Percentiles rank a stretch among this genome's conserved stretches.
Evolutionary conservation across 2,888 invertebrate species (phyloP).

Genomic region (Serripes groenlandicus): DNA sequence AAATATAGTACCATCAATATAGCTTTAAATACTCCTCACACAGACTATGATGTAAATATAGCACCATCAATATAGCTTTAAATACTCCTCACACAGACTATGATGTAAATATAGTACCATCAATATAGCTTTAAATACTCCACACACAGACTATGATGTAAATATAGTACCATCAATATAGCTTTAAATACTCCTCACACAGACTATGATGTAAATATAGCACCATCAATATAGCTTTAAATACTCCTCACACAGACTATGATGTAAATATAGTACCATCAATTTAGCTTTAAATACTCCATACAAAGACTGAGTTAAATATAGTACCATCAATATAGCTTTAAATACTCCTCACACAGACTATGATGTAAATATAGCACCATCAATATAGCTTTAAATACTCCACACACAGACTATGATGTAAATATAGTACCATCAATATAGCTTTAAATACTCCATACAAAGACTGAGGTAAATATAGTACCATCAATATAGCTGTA

Average conservation of each 20-base stretch:
- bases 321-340: conserved; percentile 98
- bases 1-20: conserved; percentile 98
- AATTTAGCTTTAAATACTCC: neutral
- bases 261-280: conserved; percentile 88
- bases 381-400: neutral
- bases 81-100: neutral
- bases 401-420: neutral
- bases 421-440: conserved; percentile 98
- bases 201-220: too few relatives aligned
- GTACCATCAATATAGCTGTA: too few relatives aligned
- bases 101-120: too few relatives aligned
- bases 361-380: conserved; percentile 88
- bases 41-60: conserved; percentile 88
- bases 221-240: conserved; percentile 98
- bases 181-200: neutral
- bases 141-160: conserved; percentile 89
- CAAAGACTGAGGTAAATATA: conserved; percentile 88
- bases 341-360: conserved; percentile 91
- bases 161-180: too few relatives aligned
- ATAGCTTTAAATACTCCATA: conserved; percentile 94
- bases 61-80: too few relatives aligned
- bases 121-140: conserved; percentile 96
- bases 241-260: conserved; percentile 89
- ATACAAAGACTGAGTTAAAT: neutral
- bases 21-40: conserved; percentile 92